These are phyloP conservation scores for Lucifuga dentata DNA, from an alignment of 2,113 vertebrate species.

Conservation along the genomic window DNA sequence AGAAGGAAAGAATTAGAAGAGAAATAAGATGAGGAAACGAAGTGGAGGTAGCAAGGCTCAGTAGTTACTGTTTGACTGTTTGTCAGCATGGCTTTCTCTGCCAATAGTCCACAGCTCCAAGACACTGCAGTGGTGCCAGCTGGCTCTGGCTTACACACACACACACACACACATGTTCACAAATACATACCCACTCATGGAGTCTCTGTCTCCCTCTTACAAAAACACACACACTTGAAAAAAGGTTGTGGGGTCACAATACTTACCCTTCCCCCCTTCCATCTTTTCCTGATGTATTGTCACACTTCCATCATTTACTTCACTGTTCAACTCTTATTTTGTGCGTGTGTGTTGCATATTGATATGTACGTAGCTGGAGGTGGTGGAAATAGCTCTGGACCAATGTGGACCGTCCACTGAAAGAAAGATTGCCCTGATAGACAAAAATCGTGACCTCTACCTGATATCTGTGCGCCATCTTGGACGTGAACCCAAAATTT, in stretches of 20 bases:
- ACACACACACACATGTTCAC: conserved; percentile 29
- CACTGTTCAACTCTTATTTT: conserved; percentile 23
- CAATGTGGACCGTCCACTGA: conserved; percentile 91
- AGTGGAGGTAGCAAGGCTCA: conserved; percentile 59
- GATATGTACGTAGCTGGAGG: conserved; percentile 86
- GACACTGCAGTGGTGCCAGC: conserved; percentile 69
- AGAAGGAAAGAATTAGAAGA: conserved; percentile 55
- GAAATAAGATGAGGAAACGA: conserved; percentile 28
- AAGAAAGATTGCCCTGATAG: conserved; percentile 94
- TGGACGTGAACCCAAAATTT: conserved; percentile 90
- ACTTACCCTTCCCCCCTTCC: conserved; percentile 17
- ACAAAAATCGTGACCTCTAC: conserved; percentile 96
- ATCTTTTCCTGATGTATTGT: conserved; percentile 53
- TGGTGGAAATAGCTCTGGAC: conserved; percentile 93
- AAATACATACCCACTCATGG: not conserved
- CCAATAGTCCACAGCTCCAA: conserved; percentile 75
- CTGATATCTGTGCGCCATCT: conserved; percentile 90
- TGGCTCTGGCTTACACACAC: conserved; percentile 49
- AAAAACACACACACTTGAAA: conserved; percentile 31
- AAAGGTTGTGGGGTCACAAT: conserved; percentile 36
- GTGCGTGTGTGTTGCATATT: conserved; percentile 34
- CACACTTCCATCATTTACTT: conserved; percentile 35
- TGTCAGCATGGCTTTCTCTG: conserved; percentile 75
- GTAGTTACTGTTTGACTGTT: conserved; percentile 80
- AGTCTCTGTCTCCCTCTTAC: conserved; percentile 5